phyloP scores from a whole-genome alignment of 2,888 invertebrate genomes.

The Apotomis betuletana region DNA sequence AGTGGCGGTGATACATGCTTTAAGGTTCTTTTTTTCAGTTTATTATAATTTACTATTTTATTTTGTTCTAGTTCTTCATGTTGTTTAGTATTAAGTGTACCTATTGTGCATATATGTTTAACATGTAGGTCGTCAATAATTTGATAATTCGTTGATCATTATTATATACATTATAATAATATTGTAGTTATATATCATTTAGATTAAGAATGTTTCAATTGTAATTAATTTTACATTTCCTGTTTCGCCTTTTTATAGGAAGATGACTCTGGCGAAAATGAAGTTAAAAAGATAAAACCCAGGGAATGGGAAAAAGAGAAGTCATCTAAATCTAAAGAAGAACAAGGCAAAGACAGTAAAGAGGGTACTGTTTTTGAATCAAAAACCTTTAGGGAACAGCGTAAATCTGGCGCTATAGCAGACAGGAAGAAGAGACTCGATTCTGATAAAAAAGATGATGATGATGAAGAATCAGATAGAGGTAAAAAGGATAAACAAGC shows the following conservation, averaged over 20 bases:
- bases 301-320: conserved; percentile 79
- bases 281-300: conserved; percentile 77
- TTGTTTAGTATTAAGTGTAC: conserved; percentile 20
- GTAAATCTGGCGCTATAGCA: conserved; percentile 63
- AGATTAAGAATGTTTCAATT: not conserved
- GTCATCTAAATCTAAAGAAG: conserved; percentile 65
- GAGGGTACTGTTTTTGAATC: conserved; percentile 73
- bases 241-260: conserved; percentile 61
- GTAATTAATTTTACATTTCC: conserved; percentile 8
- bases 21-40: conserved; percentile 58
- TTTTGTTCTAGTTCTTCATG: conserved; percentile 12
- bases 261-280: conserved; percentile 72
- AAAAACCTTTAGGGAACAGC: conserved; percentile 72
- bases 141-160: conserved; percentile 15
- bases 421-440: conserved; percentile 79
- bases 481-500: conserved; percentile 72
- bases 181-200: conserved; percentile 2
- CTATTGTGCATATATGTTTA: not conserved
- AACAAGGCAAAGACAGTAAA: conserved; percentile 63
- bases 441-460: conserved; percentile 75
- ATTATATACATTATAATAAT: conserved; percentile 1
- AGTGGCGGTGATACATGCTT: conserved; percentile 73
- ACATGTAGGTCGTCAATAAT: conserved; percentile 3
- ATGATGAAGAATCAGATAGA: conserved; percentile 74
- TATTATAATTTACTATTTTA: conserved; percentile 10